A percentile compares a stretch with the other conserved stretches of the same genome.
Evolutionary conservation across 2,888 invertebrate genomes (phyloP).

Genomic region (Meteorus cinctellus): DNA sequence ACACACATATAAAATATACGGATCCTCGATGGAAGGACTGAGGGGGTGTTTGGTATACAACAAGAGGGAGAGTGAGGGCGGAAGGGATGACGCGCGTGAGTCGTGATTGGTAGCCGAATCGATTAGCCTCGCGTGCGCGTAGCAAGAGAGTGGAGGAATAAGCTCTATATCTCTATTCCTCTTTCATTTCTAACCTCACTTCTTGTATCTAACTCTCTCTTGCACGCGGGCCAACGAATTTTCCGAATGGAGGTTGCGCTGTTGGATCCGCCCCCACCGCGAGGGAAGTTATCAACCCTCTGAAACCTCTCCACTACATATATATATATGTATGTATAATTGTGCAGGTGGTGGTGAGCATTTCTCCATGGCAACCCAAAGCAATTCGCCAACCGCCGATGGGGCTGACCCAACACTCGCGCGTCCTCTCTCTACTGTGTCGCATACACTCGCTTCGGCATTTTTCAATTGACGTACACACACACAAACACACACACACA

Average conservation of each 20-base stretch:
- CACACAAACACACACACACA: constrained; percentile 18
- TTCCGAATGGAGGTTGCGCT: constrained; percentile 70
- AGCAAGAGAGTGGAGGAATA: constrained; percentile 30
- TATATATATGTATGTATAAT: background rate
- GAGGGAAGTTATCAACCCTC: constrained; percentile 38
- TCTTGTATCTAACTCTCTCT: background rate
- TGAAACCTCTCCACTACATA: constrained; percentile 16
- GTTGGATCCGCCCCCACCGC: constrained; percentile 53
- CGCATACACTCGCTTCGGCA: constrained; percentile 45
- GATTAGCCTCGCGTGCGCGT: constrained; percentile 60
- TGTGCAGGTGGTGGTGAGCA: constrained; percentile 25
- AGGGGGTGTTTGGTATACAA: constrained; percentile 19
- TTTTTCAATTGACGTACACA: constrained; percentile 18
- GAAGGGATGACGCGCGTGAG: constrained; percentile 57
- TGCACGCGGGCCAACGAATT: constrained; percentile 59
- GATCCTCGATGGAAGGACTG: background rate
- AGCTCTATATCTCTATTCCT: background rate
- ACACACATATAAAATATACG: background rate
- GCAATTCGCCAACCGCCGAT: constrained; percentile 71
- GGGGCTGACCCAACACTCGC: constrained; percentile 60
- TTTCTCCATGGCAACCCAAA: constrained; percentile 72
- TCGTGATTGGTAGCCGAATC: constrained; percentile 72
- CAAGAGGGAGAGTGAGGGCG: constrained; percentile 38
- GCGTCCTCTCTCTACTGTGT: constrained; percentile 40
- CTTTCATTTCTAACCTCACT: background rate